Evolutionary conservation across 2,113 vertebrate species (phyloP).

Genomic region (Natator depressus): DNA sequence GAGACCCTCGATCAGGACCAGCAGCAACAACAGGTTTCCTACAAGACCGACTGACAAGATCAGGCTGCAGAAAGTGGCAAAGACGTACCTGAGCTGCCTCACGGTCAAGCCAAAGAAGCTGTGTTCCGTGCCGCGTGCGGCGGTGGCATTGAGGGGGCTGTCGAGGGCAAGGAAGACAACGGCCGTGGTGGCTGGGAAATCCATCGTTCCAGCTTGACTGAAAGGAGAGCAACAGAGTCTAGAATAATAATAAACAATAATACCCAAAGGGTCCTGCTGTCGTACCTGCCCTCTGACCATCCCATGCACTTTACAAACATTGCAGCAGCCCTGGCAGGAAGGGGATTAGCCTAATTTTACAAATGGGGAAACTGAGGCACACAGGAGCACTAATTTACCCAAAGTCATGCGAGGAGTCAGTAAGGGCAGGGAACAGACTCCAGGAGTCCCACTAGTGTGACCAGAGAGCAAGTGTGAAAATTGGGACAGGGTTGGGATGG

Average conservation of each 20-base stretch:
- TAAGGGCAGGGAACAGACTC: background rate
- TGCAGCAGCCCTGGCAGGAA: background rate
- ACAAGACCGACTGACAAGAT: constrained; percentile 17
- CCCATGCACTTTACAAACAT: background rate
- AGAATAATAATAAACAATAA: background rate
- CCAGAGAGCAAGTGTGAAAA: background rate
- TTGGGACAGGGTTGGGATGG: background rate
- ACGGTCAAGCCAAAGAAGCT: background rate
- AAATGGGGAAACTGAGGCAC: background rate
- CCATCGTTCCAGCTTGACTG: background rate
- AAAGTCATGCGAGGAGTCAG: background rate
- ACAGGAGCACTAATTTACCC: background rate
- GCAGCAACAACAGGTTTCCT: constrained; percentile 22
- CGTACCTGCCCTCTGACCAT: background rate
- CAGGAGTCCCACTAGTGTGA: background rate
- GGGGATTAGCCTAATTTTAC: background rate
- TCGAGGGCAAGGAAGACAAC: background rate
- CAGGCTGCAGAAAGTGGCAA: background rate
- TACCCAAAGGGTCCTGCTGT: background rate
- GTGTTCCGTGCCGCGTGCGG: background rate
- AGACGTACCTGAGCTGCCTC: background rate
- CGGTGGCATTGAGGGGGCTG: background rate
- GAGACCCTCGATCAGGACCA: background rate
- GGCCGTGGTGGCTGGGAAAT: background rate
- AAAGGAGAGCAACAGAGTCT: background rate